phyloP scores from a whole-genome alignment of 2,888 invertebrate genomes.

The Rosalia funebris region DNA sequence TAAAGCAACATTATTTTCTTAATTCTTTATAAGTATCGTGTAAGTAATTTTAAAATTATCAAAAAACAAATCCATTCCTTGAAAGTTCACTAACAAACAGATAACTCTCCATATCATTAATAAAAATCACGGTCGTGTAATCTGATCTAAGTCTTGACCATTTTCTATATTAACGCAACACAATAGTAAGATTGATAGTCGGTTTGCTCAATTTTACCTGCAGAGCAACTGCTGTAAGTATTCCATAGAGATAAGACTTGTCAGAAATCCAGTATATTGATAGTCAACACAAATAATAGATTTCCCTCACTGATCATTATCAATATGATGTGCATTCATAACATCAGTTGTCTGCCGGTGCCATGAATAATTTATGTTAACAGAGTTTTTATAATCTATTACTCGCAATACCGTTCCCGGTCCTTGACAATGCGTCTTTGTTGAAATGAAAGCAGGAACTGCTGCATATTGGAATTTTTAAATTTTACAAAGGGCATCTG shows the following conservation, averaged over 20 bases:
- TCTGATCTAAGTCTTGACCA: too few relatives aligned
- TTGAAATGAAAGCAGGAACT: neutral
- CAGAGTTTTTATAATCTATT: neutral
- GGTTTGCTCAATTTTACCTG: neutral
- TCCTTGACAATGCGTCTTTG: neutral
- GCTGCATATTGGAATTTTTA: neutral
- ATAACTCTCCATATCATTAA: too few relatives aligned
- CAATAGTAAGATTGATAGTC: neutral
- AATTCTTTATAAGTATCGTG: too few relatives aligned
- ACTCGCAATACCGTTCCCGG: neutral
- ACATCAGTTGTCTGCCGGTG: neutral
- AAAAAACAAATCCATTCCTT: too few relatives aligned
- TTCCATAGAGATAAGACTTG: slow-evolving; percentile 1
- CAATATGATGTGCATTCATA: neutral
- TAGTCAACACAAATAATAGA: neutral
- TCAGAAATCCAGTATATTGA: neutral
- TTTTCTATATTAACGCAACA: too few relatives aligned
- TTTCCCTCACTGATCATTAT: neutral
- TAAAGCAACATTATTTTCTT: too few relatives aligned
- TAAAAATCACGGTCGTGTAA: too few relatives aligned
- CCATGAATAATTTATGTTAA: neutral
- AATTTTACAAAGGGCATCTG: neutral
- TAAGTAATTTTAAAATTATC: too few relatives aligned
- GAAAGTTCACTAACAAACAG: too few relatives aligned
- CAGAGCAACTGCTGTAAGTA: neutral